Evolutionary conservation across 1,140 invertebrate species (phyloP).

Genomic region (Papilio polyxenes): DNA sequence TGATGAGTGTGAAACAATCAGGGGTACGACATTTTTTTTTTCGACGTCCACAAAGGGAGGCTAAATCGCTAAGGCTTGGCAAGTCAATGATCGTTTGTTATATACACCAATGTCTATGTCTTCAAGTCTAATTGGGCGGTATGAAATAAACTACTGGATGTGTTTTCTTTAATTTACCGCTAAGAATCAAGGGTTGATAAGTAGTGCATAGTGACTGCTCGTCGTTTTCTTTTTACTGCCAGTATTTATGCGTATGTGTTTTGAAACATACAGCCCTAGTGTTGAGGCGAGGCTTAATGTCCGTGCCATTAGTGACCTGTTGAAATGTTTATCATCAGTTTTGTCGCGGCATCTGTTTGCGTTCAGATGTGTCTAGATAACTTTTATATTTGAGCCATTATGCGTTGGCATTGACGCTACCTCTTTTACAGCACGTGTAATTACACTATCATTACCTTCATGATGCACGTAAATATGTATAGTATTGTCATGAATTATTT

Average conservation of each 20-base stretch:
- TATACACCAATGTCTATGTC: too few relatives aligned
- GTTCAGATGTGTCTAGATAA: conserved; percentile 25
- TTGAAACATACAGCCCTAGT: too few relatives aligned
- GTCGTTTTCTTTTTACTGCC: background rate
- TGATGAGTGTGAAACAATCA: too few relatives aligned
- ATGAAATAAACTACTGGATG: too few relatives aligned
- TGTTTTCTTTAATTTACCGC: too few relatives aligned
- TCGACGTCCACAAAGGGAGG: too few relatives aligned
- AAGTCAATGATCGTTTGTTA: too few relatives aligned
- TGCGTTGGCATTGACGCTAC: conserved; percentile 23
- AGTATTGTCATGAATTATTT: background rate
- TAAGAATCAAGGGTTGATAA: background rate
- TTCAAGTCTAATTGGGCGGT: too few relatives aligned
- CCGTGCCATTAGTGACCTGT: conserved; percentile 10
- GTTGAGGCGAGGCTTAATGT: background rate
- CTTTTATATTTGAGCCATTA: conserved; percentile 16
- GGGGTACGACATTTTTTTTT: too few relatives aligned
- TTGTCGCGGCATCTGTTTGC: conserved; percentile 18
- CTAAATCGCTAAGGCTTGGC: too few relatives aligned
- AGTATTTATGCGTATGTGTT: too few relatives aligned
- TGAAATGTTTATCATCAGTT: conserved; percentile 11
- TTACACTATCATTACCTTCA: background rate
- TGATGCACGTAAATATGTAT: conserved; percentile 5
- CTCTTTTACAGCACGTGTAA: conserved; percentile 12
- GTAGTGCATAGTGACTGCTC: background rate